Conservation (phyloP, 2,113 vertebrate species). For the Mohoua ochrocephala region DNA sequence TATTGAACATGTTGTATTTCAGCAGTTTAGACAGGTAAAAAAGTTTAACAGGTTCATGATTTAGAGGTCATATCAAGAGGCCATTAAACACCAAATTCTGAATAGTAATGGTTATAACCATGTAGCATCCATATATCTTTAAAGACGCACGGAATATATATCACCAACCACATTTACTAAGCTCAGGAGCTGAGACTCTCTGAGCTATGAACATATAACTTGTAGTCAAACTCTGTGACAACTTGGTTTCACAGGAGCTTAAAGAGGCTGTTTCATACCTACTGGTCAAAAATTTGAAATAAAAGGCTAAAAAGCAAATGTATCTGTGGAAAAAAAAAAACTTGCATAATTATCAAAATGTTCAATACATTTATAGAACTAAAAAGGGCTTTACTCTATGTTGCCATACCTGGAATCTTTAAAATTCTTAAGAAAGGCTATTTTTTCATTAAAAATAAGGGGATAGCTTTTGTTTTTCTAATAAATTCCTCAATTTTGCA, state of each 20-base stretch:
- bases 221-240: background rate
- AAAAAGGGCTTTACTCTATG: background rate
- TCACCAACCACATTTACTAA: background rate
- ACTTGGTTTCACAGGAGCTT: background rate
- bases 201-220: background rate
- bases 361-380: background rate
- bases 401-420: background rate
- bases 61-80: background rate
- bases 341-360: background rate
- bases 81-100: background rate
- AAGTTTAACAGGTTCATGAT: background rate
- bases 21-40: background rate
- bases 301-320: background rate
- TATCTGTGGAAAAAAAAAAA: background rate
- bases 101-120: background rate
- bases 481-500: background rate
- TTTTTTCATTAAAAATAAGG: background rate
- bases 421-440: background rate
- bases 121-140: background rate
- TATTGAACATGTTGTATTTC: background rate
- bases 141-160: background rate
- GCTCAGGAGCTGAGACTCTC: background rate
- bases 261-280: background rate
- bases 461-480: background rate
- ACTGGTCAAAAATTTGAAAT: background rate